Conservation (phyloP, 2,888 invertebrate species). For the Ferrisia virgata region DNA sequence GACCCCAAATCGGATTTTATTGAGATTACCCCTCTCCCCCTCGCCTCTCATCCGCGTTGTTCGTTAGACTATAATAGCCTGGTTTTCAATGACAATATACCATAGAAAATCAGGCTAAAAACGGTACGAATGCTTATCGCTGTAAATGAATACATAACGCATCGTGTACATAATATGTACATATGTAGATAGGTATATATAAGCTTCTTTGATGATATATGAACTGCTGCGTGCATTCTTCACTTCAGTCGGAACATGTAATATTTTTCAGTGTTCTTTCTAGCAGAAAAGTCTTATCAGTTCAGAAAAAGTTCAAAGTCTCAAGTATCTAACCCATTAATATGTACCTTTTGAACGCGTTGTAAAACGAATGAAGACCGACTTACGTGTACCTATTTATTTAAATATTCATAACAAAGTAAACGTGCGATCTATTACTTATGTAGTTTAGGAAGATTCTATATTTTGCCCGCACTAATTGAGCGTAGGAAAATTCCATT, state of each 20-base stretch:
- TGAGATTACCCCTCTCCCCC: too few relatives aligned
- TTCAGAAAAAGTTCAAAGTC: conserved; percentile 8
- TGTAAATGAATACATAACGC: too few relatives aligned
- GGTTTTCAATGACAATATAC: too few relatives aligned
- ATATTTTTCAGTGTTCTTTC: background rate
- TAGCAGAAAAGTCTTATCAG: conserved; percentile 18
- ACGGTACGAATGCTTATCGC: too few relatives aligned
- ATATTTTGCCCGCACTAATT: background rate
- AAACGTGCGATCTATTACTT: background rate
- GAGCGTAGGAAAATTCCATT: background rate
- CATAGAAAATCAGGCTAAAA: too few relatives aligned
- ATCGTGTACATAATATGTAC: too few relatives aligned
- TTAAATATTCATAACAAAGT: background rate
- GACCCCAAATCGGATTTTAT: too few relatives aligned
- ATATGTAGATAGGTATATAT: too few relatives aligned
- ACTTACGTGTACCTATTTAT: background rate
- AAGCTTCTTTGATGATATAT: background rate
- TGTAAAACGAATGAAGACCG: background rate
- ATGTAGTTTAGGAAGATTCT: too few relatives aligned
- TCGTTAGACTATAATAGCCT: too few relatives aligned
- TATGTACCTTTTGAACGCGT: background rate
- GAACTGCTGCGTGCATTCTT: background rate
- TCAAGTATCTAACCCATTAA: background rate
- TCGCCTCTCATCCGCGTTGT: too few relatives aligned
- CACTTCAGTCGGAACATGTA: background rate